Evolutionary conservation across 2,113 vertebrate species (phyloP).

Genomic region (Rhizomys pruinosus): DNA sequence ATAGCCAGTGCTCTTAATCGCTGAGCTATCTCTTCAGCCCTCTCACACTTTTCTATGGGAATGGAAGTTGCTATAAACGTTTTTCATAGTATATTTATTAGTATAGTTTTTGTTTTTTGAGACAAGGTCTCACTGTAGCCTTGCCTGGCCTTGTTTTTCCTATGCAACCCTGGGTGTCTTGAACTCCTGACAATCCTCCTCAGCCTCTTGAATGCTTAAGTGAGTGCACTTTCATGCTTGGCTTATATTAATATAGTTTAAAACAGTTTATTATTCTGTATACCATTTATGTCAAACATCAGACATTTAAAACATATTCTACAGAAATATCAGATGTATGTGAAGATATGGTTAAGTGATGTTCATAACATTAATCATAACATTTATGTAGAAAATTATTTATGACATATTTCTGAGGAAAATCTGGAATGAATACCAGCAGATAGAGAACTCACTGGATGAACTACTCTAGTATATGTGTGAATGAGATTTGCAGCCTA

Average conservation of each 20-base stretch:
- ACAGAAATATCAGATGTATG: constrained; percentile 3
- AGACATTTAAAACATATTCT: neutral
- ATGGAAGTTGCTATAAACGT: neutral
- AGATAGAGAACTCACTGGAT: neutral
- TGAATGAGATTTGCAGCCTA: neutral
- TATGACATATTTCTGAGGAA: neutral
- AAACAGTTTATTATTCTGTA: neutral
- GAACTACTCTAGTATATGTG: neutral
- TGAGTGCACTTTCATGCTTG: neutral
- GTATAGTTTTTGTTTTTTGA: neutral
- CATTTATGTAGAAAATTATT: neutral
- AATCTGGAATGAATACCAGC: neutral
- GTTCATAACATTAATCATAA: neutral
- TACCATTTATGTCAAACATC: neutral
- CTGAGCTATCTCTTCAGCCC: too few species aligned
- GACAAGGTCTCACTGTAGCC: neutral
- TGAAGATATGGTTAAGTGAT: neutral
- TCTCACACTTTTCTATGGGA: neutral
- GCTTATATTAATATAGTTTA: neutral
- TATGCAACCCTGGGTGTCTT: neutral
- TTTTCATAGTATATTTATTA: too few species aligned
- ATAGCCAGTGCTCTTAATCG: too few species aligned
- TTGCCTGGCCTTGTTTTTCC: neutral
- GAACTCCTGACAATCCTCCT: neutral
- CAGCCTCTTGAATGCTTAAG: neutral